Evolutionary conservation across 2,797 vertebrate species (phyloP), one percentile per base, ranked within the genome.

Genomic region (Lepidocolaptes lacrymiger): DNA sequence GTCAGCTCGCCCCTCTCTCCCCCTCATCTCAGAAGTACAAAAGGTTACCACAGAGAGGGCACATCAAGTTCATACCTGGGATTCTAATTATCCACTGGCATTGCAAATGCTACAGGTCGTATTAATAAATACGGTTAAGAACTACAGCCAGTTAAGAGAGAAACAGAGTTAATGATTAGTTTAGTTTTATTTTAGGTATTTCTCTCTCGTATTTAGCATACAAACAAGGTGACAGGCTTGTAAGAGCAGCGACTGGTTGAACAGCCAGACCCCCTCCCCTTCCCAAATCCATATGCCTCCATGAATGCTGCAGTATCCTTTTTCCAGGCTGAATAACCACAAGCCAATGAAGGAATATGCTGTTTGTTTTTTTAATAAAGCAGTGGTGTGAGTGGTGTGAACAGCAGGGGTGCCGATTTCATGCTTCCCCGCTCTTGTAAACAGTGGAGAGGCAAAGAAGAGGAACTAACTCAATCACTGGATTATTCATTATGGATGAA

Each of bases 91-190:
- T 76, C 91, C 93, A 92, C 91, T 44, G 30, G 82, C 61, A 93
- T 2, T 85, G 81, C 89, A 87, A 90, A 82, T 48, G 91, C 91
- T 95, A 95, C 66, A 28, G 79, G 72, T 91, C 24, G 0, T 76
- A 95, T 97, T 97, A 98, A 97, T 93, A 92, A 37, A 91, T 41
- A 76, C 6, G 14, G 92, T 97, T 98, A 97, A 94, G 79, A 89
- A 93, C 85, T 91, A 96, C 66, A 89, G 83, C 92, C 93, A 92
- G 88, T 91, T 95, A 81, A 88, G 93, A 91, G 79, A 96, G 94
- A 93, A 83, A 89, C 14, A 0, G 61, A 91, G 96, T 98, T 98
- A 98, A 94, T 95, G 81, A 97, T 98, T 98, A 98, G 97, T 95
- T 58, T 30, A 23, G 85, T 63, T 88, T 92, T 89, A 71, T 89